phyloP scores from a whole-genome alignment of 2,113 vertebrate genomes.

The Solenodon paradoxus region DNA sequence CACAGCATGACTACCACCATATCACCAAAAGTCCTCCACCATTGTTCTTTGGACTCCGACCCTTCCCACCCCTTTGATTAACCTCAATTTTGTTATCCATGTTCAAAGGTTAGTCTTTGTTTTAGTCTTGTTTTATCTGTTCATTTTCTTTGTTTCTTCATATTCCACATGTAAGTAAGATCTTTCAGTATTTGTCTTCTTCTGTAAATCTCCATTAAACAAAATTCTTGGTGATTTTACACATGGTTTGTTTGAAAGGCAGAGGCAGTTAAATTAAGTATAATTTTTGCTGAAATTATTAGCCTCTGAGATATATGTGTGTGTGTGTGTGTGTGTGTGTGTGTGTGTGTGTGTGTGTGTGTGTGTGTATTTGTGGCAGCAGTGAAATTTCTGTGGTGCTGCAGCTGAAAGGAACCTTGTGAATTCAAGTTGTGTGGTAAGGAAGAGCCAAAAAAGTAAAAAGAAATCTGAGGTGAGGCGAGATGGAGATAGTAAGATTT shows the following conservation, averaged over 20 bases:
- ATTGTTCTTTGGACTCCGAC: too few relatives aligned
- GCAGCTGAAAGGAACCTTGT: background rate
- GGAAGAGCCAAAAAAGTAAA: background rate
- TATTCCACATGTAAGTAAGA: too few relatives aligned
- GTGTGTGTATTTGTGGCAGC: background rate
- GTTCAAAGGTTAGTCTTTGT: constrained; percentile 2
- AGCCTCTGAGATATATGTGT: background rate
- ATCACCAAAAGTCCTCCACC: too few relatives aligned
- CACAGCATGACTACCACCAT: too few relatives aligned
- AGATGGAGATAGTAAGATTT: background rate
- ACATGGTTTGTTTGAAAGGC: background rate
- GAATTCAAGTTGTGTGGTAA: background rate
- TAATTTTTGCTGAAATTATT: background rate
- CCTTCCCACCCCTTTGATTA: too few relatives aligned
- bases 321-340: too few relatives aligned
- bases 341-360: too few relatives aligned
- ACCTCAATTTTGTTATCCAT: too few relatives aligned
- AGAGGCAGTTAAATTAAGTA: background rate
- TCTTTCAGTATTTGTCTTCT: too few relatives aligned
- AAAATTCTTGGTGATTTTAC: constrained; percentile 24
- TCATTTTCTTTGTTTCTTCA: too few relatives aligned
- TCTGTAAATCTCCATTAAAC: too few relatives aligned
- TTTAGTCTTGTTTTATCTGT: background rate
- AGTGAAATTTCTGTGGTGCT: background rate
- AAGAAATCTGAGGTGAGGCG: background rate